Conservation (phyloP, 2,797 vertebrate species). For the Gymnocypris eckloni region DNA sequence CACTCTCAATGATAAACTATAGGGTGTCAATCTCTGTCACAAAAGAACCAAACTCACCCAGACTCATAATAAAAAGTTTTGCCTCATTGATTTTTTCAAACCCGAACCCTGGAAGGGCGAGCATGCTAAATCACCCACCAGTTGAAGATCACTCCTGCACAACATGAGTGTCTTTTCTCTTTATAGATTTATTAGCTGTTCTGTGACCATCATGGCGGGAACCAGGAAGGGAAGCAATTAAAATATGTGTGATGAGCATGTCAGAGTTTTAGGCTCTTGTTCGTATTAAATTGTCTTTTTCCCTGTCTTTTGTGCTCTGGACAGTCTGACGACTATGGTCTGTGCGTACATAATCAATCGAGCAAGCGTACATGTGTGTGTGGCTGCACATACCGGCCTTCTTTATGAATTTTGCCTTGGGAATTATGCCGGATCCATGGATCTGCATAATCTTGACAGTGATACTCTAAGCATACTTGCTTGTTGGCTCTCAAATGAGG, state of each 20-base stretch:
- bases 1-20: neutral
- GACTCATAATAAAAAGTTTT: neutral
- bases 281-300: slow-evolving; percentile 43
- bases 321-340: slow-evolving; percentile 45
- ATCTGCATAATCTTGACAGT: slow-evolving; percentile 37
- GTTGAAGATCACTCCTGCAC: neutral
- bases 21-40: neutral
- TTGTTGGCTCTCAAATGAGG: slow-evolving; percentile 33
- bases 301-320: slow-evolving; percentile 43
- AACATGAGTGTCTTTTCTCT: slow-evolving; percentile 62
- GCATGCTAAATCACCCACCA: slow-evolving; percentile 8
- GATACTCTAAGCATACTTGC: slow-evolving; percentile 31
- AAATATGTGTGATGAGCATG: slow-evolving; percentile 70
- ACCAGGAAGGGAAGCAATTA: slow-evolving; percentile 71
- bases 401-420: slow-evolving; percentile 18
- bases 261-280: slow-evolving; percentile 63
- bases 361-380: slow-evolving; percentile 26
- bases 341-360: slow-evolving; percentile 39
- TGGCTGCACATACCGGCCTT: slow-evolving; percentile 29
- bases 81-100: slow-evolving; percentile 7
- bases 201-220: slow-evolving; percentile 68
- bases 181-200: slow-evolving; percentile 71
- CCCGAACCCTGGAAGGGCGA: slow-evolving; percentile 2
- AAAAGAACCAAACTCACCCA: neutral
- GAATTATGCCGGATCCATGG: slow-evolving; percentile 1